phyloP scores from a whole-genome alignment of 2,113 vertebrate genomes.

The Anguilla japonica region DNA sequence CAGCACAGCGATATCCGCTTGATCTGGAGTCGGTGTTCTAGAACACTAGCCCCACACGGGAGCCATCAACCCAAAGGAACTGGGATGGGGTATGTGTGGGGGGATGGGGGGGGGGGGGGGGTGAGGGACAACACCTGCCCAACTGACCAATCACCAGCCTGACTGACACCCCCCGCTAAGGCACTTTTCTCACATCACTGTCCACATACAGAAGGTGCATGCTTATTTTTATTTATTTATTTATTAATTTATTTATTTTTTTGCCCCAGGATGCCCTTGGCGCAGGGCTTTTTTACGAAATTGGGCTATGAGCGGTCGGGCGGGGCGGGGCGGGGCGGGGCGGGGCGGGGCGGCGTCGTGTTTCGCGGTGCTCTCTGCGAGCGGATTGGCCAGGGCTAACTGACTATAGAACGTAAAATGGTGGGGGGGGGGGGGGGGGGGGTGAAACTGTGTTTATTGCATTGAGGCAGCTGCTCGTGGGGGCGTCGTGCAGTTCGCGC shows the following conservation, averaged over 20 bases:
- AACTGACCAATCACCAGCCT: not conserved
- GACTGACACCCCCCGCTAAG: constrained; percentile 41
- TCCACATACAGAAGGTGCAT: constrained; percentile 55
- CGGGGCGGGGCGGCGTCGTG: not conserved
- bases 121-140: not conserved
- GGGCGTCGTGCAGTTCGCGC: constrained; percentile 6
- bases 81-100: no score
- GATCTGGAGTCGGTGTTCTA: constrained; percentile 11
- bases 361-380: not conserved
- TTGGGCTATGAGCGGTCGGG: no score
- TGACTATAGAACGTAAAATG: constrained; percentile 14
- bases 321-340: not conserved
- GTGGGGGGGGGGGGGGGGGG: not conserved
- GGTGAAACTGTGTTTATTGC: constrained; percentile 52
- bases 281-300: no score
- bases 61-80: constrained; percentile 2
- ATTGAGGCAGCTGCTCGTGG: constrained; percentile 40
- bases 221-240: not conserved
- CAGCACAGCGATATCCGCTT: constrained; percentile 44
- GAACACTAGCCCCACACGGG: constrained; percentile 32
- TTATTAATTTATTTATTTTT: constrained; percentile 40
- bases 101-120: not conserved
- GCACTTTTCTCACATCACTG: constrained; percentile 64
- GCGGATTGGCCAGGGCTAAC: constrained; percentile 15
- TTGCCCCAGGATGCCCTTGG: not conserved